A percentile compares a stretch with the other conserved stretches of the same genome.
Conservation (phyloP, 2,113 vertebrate species). For the Lamprotornis superbus region DNA sequence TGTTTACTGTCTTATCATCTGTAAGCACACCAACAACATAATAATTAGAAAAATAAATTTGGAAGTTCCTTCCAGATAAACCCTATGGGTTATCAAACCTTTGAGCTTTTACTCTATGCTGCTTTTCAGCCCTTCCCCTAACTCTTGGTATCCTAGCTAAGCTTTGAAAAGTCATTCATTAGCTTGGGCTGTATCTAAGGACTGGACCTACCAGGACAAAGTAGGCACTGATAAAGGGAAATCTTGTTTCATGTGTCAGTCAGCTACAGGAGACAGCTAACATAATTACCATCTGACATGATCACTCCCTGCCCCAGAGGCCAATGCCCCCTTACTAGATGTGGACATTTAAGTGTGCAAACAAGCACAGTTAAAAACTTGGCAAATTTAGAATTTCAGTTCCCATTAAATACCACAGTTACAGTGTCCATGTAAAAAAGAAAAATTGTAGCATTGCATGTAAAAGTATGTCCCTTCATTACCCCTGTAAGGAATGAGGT, state of each 20-base stretch:
- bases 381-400: background rate
- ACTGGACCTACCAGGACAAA: background rate
- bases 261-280: background rate
- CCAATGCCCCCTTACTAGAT: background rate
- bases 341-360: background rate
- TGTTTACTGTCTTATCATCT: background rate
- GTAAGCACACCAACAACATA: background rate
- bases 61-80: slow-evolving; percentile 31
- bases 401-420: background rate
- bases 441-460: fast-evolving
- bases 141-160: background rate
- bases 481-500: background rate
- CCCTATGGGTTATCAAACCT: background rate
- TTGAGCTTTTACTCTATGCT: background rate
- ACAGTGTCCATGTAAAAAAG: fast-evolving
- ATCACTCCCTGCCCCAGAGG: background rate
- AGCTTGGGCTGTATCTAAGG: background rate
- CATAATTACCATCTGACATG: background rate
- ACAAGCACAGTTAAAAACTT: background rate
- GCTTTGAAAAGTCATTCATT: slow-evolving; percentile 35
- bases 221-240: background rate
- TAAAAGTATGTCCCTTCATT: background rate
- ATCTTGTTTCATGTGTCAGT: background rate
- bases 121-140: background rate
- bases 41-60: background rate